Evolutionary conservation across 2,888 invertebrate genomes (phyloP).

Genomic region (Desoria tigrina): DNA sequence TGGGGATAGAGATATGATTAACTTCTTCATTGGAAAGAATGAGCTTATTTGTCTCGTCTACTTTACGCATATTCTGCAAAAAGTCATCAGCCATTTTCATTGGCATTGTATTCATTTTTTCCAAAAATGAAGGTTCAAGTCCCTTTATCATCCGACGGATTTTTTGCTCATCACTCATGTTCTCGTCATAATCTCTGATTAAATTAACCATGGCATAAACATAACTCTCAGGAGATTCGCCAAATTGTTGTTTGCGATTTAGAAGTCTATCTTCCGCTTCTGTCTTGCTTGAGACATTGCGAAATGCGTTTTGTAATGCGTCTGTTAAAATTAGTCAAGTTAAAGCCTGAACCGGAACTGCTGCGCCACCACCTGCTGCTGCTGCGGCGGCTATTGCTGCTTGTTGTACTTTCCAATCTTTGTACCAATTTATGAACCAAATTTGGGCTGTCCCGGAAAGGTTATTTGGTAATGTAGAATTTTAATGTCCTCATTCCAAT

Average conservation of each 20-base stretch:
- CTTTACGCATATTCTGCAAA: too few relatives aligned
- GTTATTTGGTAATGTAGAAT: neutral
- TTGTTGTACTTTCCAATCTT: neutral
- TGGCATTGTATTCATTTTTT: neutral
- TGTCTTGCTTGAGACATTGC: constrained; percentile 5
- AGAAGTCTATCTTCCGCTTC: constrained; percentile 13
- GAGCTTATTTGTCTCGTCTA: too few relatives aligned
- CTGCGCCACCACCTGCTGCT: neutral
- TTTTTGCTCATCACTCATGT: neutral
- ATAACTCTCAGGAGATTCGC: constrained; percentile 5
- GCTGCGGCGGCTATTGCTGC: neutral
- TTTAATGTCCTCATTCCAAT: neutral
- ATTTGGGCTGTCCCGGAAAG: neutral
- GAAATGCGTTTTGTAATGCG: constrained; percentile 6
- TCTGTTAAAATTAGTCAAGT: neutral
- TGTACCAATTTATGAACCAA: neutral
- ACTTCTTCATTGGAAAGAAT: too few relatives aligned
- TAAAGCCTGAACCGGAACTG: neutral
- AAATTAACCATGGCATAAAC: constrained; percentile 9
- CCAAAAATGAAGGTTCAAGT: constrained; percentile 2
- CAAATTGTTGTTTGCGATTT: neutral
- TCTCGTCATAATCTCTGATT: constrained; percentile 1
- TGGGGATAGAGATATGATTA: too few relatives aligned
- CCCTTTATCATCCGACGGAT: neutral
- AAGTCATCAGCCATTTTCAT: too few relatives aligned